Conservation (phyloP, 2,797 vertebrate genomes). For the Artibeus jamaicensis region DNA sequence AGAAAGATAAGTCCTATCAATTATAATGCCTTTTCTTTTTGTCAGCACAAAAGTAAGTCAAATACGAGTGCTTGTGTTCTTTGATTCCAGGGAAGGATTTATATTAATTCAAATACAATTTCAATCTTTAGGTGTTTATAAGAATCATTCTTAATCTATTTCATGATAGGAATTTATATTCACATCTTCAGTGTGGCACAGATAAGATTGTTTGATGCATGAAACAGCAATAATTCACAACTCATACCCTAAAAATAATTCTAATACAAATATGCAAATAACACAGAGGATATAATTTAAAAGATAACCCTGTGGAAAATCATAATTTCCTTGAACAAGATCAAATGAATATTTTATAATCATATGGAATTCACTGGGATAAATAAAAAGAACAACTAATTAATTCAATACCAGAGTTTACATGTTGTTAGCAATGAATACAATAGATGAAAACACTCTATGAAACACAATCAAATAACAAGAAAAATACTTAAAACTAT, state of each 20-base stretch:
- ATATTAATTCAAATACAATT: slow-evolving; percentile 57
- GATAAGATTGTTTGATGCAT: slow-evolving; percentile 68
- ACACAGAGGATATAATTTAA: slow-evolving; percentile 54
- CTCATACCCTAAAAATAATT: slow-evolving; percentile 60
- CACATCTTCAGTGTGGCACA: slow-evolving; percentile 49
- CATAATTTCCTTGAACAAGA: slow-evolving; percentile 68
- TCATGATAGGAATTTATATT: slow-evolving; percentile 58
- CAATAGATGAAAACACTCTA: slow-evolving; percentile 32
- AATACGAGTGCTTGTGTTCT: background rate
- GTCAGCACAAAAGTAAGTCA: slow-evolving; percentile 29
- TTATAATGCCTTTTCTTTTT: slow-evolving; percentile 34
- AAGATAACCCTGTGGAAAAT: slow-evolving; percentile 70
- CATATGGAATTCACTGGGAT: slow-evolving; percentile 41
- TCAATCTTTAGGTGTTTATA: slow-evolving; percentile 55
- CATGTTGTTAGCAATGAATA: slow-evolving; percentile 44
- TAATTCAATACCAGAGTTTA: slow-evolving; percentile 52
- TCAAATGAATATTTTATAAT: slow-evolving; percentile 68
- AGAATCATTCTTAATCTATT: slow-evolving; percentile 56
- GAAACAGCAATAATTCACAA: slow-evolving; percentile 64
- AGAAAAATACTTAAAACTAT: slow-evolving; percentile 30
- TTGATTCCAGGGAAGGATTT: slow-evolving; percentile 28
- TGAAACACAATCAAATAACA: slow-evolving; percentile 3
- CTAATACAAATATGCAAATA: slow-evolving; percentile 72
- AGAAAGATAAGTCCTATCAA: slow-evolving; percentile 41
- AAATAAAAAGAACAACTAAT: slow-evolving; percentile 63